Conservation (phyloP, 1,140 invertebrate genomes). For the Scaptomyza graminum region DNA sequence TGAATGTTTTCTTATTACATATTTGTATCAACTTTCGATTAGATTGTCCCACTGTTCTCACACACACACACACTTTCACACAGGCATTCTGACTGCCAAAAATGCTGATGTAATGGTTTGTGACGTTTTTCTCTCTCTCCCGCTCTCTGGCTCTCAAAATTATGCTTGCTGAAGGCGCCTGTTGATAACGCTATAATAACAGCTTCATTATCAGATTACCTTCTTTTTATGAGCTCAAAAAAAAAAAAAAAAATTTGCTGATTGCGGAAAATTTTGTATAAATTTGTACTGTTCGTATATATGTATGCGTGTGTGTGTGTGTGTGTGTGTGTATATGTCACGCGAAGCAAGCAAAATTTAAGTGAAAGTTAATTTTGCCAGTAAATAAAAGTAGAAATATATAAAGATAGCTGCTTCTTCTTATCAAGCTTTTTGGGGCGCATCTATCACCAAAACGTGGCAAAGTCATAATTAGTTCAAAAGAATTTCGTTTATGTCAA, state of each 20-base stretch:
- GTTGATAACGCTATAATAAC: conserved; percentile 45
- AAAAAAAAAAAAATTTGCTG: conserved; percentile 12
- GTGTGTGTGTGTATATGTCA: not conserved
- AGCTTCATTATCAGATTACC: conserved; percentile 29
- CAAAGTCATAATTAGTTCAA: not conserved
- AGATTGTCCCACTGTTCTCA: conserved; percentile 28
- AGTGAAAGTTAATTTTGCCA: conserved; percentile 33
- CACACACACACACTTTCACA: conserved; percentile 27
- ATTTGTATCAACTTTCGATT: not conserved
- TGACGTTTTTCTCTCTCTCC: conserved; percentile 29
- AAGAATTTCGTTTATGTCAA: conserved; percentile 2
- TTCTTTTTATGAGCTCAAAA: not conserved
- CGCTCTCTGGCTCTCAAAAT: not conserved
- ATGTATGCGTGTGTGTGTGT: not conserved
- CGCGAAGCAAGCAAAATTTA: not conserved
- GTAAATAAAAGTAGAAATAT: not conserved
- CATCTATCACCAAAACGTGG: conserved; percentile 25
- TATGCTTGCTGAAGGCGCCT: conserved; percentile 15
- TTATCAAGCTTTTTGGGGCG: conserved; percentile 29
- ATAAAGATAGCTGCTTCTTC: conserved; percentile 8
- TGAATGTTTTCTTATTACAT: conserved; percentile 14
- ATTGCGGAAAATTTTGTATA: conserved; percentile 24
- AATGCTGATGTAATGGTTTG: conserved; percentile 47
- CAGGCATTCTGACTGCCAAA: conserved; percentile 27
- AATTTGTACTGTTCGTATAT: not conserved